Evolutionary conservation across 2,113 vertebrate genomes (phyloP).

Genomic region (Gymnarchus niloticus): DNA sequence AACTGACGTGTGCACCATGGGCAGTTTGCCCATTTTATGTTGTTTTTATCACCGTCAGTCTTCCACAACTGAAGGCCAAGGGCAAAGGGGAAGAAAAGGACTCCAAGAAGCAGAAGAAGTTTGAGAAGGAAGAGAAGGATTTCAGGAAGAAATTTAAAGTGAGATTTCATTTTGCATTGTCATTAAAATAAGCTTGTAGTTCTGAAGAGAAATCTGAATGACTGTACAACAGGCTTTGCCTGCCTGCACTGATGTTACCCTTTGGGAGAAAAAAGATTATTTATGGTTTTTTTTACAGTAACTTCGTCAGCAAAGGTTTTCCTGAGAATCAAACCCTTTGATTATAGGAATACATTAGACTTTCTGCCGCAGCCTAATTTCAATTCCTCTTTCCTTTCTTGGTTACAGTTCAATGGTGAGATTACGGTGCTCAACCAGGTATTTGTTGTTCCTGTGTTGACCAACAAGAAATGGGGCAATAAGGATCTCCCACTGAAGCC

Average conservation of each 20-base stretch:
- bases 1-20: not conserved
- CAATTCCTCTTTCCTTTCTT: not conserved
- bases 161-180: conserved; percentile 23
- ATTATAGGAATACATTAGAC: not conserved
- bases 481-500: conserved; percentile 66
- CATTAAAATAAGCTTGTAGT: not conserved
- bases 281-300: not conserved
- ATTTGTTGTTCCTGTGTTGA: conserved; percentile 46
- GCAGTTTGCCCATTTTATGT: not conserved
- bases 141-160: conserved; percentile 93
- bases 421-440: conserved; percentile 65
- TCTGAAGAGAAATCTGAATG: not conserved
- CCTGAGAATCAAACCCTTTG: not conserved
- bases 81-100: conserved; percentile 45
- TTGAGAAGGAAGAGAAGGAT: conserved; percentile 84
- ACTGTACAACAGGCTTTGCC: not conserved
- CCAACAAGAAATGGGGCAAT: conserved; percentile 55
- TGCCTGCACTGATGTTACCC: not conserved
- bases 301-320: not conserved
- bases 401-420: conserved; percentile 65
- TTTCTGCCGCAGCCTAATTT: not conserved
- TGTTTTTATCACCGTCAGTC: conserved; percentile 12
- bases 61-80: not conserved
- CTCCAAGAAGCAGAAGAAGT: conserved; percentile 71
- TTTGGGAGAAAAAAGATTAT: not conserved